Percentiles rank a stretch among this genome's conserved stretches.
Evolutionary conservation across 2,888 invertebrate species (phyloP).

Genomic region (Galerucella nymphaeae): DNA sequence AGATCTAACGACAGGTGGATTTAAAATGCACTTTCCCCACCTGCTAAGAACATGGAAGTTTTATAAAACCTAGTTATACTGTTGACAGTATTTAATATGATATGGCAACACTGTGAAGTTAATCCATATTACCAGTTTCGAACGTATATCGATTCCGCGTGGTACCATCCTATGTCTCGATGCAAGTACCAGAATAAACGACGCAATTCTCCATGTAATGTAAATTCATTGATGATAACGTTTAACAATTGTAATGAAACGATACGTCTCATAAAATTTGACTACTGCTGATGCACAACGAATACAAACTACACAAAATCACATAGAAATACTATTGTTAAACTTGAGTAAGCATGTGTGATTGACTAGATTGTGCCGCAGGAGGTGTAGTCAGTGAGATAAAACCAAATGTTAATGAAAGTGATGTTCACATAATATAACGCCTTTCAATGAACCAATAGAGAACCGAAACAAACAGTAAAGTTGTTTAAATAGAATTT

Average conservation of each 20-base stretch:
- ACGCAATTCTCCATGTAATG: constrained; percentile 26
- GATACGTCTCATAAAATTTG: constrained; percentile 24
- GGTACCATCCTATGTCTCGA: constrained; percentile 26
- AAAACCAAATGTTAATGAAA: constrained; percentile 3
- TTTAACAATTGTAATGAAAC: constrained; percentile 21
- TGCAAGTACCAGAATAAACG: constrained; percentile 33
- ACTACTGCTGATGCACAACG: constrained; percentile 16
- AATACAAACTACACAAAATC: background rate
- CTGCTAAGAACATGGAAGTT: no score
- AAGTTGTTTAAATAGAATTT: no score
- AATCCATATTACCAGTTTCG: constrained; percentile 9
- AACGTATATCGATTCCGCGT: background rate
- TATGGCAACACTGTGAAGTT: constrained; percentile 14
- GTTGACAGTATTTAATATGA: no score
- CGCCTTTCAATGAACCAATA: background rate
- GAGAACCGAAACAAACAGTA: background rate
- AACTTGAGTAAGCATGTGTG: constrained; percentile 21
- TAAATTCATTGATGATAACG: constrained; percentile 30
- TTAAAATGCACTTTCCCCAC: no score
- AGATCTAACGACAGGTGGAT: no score
- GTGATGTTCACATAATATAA: background rate
- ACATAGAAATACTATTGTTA: constrained; percentile 19
- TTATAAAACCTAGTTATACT: no score
- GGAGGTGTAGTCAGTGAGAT: background rate
- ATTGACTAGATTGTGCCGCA: background rate